These are phyloP conservation scores for Dynastes hyllus DNA, from an alignment of 2,888 invertebrate species.

Conservation along the genomic window DNA sequence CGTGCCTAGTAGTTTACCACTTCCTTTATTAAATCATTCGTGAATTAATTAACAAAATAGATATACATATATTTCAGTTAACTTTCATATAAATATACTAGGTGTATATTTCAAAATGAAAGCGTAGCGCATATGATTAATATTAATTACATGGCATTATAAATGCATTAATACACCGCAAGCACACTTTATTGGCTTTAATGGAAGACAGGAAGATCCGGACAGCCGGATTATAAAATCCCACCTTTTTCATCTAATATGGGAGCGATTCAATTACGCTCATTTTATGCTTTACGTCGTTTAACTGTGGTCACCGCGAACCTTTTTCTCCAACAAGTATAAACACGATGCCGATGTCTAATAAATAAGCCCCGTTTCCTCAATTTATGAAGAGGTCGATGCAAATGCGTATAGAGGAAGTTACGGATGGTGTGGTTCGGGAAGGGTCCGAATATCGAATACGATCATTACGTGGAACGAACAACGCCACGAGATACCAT, in stretches of 20 bases:
- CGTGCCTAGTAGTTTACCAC: no score
- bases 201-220: neutral
- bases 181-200: no score
- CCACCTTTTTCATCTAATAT: slow-evolving; percentile 19
- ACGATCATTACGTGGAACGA: slow-evolving; percentile 18
- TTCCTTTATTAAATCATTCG: no score
- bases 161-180: no score
- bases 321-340: slow-evolving; percentile 1
- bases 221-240: slow-evolving; percentile 25
- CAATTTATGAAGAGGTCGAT: slow-evolving; percentile 41
- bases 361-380: slow-evolving; percentile 28
- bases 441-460: slow-evolving; percentile 17
- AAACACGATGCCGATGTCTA: neutral
- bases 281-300: neutral
- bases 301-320: neutral
- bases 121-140: neutral
- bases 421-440: slow-evolving; percentile 6
- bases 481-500: neutral
- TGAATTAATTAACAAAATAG: no score
- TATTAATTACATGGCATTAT: neutral
- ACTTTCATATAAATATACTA: no score
- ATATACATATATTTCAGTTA: no score
- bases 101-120: neutral
- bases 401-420: slow-evolving; percentile 36
- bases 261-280: slow-evolving; percentile 1